Conservation (phyloP, 37 sponge, comb jelly and placozoan genomes). For the Haliclona indistincta region DNA sequence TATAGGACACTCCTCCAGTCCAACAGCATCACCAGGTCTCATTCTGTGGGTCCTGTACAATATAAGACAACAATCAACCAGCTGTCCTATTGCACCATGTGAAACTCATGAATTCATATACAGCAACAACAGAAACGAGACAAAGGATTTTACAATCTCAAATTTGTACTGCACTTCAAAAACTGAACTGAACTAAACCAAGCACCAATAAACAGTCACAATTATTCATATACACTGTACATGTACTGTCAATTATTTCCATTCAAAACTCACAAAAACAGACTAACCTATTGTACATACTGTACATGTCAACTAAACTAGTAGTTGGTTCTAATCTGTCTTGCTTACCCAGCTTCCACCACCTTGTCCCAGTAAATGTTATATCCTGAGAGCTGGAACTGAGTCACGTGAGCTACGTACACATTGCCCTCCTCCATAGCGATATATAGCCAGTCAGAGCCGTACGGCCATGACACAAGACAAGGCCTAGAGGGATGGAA, state of each 20-base stretch:
- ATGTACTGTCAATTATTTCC: no score
- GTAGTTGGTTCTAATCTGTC: background rate
- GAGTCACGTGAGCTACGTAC: conserved; percentile 47
- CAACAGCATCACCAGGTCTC: conserved; percentile 40
- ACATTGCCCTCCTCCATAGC: conserved; percentile 73
- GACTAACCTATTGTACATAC: background rate
- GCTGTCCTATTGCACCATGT: no score
- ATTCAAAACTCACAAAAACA: background rate
- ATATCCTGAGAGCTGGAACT: conserved; percentile 58
- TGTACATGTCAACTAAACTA: background rate
- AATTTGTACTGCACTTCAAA: no score
- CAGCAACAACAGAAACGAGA: no score
- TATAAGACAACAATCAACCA: no score
- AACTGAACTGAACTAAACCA: no score
- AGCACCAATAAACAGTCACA: no score
- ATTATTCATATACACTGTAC: no score
- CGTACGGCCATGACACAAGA: conserved; percentile 8
- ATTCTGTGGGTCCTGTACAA: conserved; percentile 7
- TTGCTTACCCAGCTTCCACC: background rate
- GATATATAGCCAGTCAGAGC: conserved; percentile 70
- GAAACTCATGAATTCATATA: no score
- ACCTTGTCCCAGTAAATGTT: conserved; percentile 70
- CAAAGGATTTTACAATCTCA: no score
- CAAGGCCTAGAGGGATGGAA: conserved; percentile 37
- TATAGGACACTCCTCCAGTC: conserved; percentile 35